Base-by-base conservation (phyloP, 2,113 vertebrate species). In the Microcebus tavaratra region DNA sequence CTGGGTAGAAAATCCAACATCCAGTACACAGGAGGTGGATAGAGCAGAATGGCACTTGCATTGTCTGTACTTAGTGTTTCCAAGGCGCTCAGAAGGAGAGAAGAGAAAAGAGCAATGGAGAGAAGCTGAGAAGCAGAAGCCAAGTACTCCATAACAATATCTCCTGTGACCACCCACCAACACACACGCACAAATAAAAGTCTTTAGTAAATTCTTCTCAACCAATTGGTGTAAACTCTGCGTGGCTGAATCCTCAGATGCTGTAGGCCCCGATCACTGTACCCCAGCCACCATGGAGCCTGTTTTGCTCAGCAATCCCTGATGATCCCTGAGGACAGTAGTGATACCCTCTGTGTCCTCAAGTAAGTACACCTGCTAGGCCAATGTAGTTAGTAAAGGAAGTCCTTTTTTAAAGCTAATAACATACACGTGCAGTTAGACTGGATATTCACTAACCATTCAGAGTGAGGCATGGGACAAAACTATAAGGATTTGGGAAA, bases 331-430 rank as follows among this genome's bases (percentile, higher is more conserved):
- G 6, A 83, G 21, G 39, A 72, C 10, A 61, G 53, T 50, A 87
- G 11, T 27, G 78, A 27, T 83, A 34, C 39, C 18, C 73, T 90
- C 50, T 80, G 0, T 55, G 15, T 82, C 65, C 82, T 70, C 50
- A 96, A 95, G 93, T 57, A 59, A 73, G 55, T 86, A 61, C 25
- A 57, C 11, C 21, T 90, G 34, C 88, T 55, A 83, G 55, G 4
- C 63, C 50, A 63, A 79, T n/a, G 36, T 36, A 34, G 8, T 53
- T 68, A 17, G n/a, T 92, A 42, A 85, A 79, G 3, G 50, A 85
- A 75, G 34, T 45, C 14, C 67, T 86, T 95, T 94, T 94, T 94
- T 82, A 82, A 93, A 14, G 39, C 42, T 65, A 85, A 78, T 48
- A 72, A 76, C 50, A 25, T 76, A 67, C 57, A 53, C 39, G 57